Evolutionary conservation across 2,113 vertebrate genomes (phyloP).

Genomic region (Pristiophorus japonicus): DNA sequence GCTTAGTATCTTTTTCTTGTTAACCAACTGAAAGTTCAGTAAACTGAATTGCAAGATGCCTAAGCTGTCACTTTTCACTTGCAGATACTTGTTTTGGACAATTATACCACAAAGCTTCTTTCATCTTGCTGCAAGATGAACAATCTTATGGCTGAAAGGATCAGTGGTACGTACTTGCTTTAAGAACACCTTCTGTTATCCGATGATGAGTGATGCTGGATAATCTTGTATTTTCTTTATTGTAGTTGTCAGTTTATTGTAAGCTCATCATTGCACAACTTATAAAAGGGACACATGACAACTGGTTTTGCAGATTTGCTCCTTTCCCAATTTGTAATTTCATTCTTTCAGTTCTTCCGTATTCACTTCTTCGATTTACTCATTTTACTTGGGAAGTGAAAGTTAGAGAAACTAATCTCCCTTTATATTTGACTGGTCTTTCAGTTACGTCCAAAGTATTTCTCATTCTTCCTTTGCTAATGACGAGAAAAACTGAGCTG

Average conservation of each 20-base stretch:
- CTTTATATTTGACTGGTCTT: background rate
- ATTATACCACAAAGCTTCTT: constrained; percentile 84
- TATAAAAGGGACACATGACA: background rate
- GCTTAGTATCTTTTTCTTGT: background rate
- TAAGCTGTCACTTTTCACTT: constrained; percentile 38
- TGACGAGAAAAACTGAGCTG: background rate
- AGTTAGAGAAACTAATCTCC: background rate
- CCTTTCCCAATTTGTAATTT: background rate
- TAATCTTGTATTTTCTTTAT: background rate
- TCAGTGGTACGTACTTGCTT: constrained; percentile 59
- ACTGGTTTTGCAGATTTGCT: background rate
- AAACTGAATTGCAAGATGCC: background rate
- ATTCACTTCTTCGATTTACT: background rate
- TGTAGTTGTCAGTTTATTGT: background rate
- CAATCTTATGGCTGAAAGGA: constrained; percentile 79
- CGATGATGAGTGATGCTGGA: background rate
- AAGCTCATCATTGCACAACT: background rate
- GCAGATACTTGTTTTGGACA: constrained; percentile 87
- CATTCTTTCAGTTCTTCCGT: background rate
- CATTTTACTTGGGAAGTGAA: background rate
- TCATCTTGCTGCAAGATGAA: constrained; percentile 92
- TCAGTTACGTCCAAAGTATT: background rate
- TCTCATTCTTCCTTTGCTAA: too few species aligned
- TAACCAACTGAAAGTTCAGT: background rate
- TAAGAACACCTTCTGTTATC: background rate